Percentiles rank a stretch among this genome's conserved stretches.
Conservation (phyloP, 1,140 invertebrate genomes). For the Maniola jurtina region DNA sequence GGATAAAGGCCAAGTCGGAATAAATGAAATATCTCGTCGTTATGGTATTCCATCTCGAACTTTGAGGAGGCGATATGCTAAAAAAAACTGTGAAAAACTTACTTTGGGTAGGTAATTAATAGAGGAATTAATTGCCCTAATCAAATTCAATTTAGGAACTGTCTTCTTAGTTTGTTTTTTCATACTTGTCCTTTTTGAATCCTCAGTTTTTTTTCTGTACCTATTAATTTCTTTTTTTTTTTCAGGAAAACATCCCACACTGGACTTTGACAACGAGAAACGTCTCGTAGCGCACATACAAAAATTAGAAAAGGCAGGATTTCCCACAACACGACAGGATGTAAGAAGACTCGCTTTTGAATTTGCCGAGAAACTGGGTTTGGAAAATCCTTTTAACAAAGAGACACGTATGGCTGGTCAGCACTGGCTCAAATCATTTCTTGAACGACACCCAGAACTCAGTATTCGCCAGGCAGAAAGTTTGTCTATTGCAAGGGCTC, state of each 20-base stretch:
- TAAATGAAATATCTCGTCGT: constrained; percentile 40
- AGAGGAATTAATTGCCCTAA: neutral
- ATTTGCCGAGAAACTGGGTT: constrained; percentile 38
- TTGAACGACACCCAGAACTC: constrained; percentile 35
- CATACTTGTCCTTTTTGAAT: too few species aligned
- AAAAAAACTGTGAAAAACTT: constrained; percentile 26
- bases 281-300: constrained; percentile 45
- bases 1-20: constrained; percentile 30
- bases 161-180: neutral
- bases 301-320: constrained; percentile 41
- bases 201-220: too few species aligned
- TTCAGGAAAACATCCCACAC: constrained; percentile 39
- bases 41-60: constrained; percentile 40
- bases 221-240: constrained; percentile 15
- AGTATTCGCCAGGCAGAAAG: constrained; percentile 34
- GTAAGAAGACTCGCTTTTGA: constrained; percentile 34
- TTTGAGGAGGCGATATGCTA: constrained; percentile 35
- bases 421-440: constrained; percentile 38
- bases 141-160: neutral
- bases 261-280: constrained; percentile 41
- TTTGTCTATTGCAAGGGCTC: constrained; percentile 31
- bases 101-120: constrained; percentile 14
- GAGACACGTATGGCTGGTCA: constrained; percentile 31
- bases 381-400: constrained; percentile 36
- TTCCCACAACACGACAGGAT: constrained; percentile 27